Conservation (phyloP, 2,113 vertebrate genomes). For the Oryzias javanicus region DNA sequence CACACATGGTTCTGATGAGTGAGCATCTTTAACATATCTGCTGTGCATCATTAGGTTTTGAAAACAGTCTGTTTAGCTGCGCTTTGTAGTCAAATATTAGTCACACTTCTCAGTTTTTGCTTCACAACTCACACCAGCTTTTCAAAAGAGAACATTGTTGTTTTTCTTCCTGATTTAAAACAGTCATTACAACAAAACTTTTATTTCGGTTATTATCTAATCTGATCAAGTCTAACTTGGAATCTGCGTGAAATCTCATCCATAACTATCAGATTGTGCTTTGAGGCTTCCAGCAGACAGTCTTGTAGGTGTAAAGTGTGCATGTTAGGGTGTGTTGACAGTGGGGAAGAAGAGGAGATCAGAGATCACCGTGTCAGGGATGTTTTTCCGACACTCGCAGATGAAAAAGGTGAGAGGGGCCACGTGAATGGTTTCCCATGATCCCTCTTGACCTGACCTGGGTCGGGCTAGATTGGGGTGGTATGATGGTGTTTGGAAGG, state of each 20-base stretch:
- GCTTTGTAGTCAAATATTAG: not conserved
- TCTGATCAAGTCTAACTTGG: not conserved
- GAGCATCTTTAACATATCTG: no score
- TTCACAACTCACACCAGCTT: not conserved
- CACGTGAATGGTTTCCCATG: constrained; percentile 64
- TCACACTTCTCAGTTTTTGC: not conserved
- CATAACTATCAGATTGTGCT: not conserved
- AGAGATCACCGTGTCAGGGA: constrained; percentile 61
- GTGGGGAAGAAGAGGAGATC: constrained; percentile 27
- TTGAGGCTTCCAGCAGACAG: not conserved
- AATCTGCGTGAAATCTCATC: constrained; percentile 2
- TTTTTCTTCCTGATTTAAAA: not conserved
- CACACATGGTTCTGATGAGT: not conserved
- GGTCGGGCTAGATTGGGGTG: constrained; percentile 26
- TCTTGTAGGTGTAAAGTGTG: not conserved
- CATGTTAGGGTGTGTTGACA: constrained; percentile 18
- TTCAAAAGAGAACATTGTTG: not conserved
- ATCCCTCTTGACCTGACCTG: constrained; percentile 60
- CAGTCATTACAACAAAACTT: not conserved
- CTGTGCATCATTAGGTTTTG: no score
- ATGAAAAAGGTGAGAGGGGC: constrained; percentile 81
- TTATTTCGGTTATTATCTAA: not conserved
- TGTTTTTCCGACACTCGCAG: constrained; percentile 70
- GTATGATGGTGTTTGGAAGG: constrained; percentile 7
- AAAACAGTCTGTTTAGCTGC: no score